These are phyloP conservation scores for Pitangus sulphuratus DNA, from an alignment of 2,797 vertebrate genomes.

Conservation along the genomic window DNA sequence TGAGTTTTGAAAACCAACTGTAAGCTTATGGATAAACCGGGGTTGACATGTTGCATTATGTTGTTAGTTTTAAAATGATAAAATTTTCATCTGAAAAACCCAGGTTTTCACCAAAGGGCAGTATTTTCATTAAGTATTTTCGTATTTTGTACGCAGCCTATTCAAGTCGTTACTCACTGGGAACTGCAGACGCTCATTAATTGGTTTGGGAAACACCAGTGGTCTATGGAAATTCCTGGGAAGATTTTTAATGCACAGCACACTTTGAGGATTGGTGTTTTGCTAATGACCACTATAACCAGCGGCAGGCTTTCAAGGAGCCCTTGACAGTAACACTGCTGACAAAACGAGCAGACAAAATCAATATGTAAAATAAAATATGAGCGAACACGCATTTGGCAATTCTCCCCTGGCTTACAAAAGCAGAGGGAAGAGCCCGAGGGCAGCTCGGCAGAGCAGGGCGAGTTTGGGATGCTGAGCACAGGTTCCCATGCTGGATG, in stretches of 20 bases:
- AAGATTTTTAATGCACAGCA: background rate
- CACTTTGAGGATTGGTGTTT: background rate
- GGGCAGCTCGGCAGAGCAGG: background rate
- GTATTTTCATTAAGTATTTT: background rate
- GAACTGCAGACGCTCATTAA: background rate
- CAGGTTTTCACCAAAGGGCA: background rate
- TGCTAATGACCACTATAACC: background rate
- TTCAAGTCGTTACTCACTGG: background rate
- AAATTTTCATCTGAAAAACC: background rate
- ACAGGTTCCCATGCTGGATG: background rate
- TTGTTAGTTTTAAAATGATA: background rate
- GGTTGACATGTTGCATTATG: accelerated
- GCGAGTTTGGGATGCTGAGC: accelerated
- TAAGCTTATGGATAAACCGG: background rate
- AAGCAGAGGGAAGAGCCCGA: background rate
- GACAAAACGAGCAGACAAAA: background rate
- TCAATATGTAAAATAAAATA: background rate
- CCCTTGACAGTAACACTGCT: background rate
- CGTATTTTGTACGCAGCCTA: accelerated
- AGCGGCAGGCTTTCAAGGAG: background rate
- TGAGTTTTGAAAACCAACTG: background rate
- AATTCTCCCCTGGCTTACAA: background rate
- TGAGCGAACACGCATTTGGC: background rate
- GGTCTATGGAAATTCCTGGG: background rate
- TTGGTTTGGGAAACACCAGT: background rate